Evolutionary conservation across 2,113 vertebrate genomes (phyloP).

Genomic region (Bufo gargarizans): DNA sequence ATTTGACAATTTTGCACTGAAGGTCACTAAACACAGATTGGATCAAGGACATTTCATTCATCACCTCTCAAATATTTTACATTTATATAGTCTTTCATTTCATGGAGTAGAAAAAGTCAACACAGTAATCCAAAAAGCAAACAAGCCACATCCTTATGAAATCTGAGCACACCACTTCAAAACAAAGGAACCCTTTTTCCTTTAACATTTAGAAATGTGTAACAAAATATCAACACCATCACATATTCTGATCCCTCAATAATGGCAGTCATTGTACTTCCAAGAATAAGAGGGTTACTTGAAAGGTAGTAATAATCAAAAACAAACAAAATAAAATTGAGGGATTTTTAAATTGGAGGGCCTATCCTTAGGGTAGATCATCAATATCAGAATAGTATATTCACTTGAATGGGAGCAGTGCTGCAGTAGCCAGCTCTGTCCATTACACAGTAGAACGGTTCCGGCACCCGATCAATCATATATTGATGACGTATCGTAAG

Average conservation of each 20-base stretch:
- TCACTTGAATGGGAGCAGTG: too few species aligned
- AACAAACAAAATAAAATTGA: too few species aligned
- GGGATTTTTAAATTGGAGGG: too few species aligned
- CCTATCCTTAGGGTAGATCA: too few species aligned
- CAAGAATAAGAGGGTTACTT: neutral
- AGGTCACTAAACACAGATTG: neutral
- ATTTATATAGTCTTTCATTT: conserved; percentile 37
- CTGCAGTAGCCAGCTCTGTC: too few species aligned
- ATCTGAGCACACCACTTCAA: neutral
- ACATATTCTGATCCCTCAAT: neutral
- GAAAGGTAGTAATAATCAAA: too few species aligned
- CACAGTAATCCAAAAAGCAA: conserved; percentile 53
- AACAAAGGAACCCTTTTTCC: conserved; percentile 19
- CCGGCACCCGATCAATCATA: too few species aligned
- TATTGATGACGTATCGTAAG: too few species aligned
- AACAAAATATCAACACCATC: neutral
- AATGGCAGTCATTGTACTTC: neutral
- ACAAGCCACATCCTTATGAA: conserved; percentile 46
- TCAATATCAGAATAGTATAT: too few species aligned
- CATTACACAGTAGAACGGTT: too few species aligned
- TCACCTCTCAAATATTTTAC: conserved; percentile 20
- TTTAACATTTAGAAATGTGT: neutral
- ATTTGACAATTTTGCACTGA: conserved; percentile 1
- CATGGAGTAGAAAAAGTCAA: conserved; percentile 20
- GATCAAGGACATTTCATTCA: conserved; percentile 18